Evolutionary conservation across 2,797 vertebrate species (phyloP).

Genomic region (Tenualosa ilisha): DNA sequence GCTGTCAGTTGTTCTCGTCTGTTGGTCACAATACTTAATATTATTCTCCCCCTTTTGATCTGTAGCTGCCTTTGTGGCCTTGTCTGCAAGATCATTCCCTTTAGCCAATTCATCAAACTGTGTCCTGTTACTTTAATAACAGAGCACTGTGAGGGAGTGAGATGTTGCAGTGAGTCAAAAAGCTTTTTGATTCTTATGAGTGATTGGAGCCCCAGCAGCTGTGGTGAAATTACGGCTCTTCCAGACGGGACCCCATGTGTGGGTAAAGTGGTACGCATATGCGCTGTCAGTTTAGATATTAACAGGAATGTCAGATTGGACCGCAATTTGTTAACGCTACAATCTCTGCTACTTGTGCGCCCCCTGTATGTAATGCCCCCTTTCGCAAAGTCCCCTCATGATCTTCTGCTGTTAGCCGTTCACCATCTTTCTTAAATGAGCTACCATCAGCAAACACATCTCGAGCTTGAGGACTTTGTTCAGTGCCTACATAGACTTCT

Average conservation of each 20-base stretch:
- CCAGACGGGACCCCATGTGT: neutral
- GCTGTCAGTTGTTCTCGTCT: neutral
- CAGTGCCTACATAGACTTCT: neutral
- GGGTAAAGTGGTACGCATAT: neutral
- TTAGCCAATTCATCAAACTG: neutral
- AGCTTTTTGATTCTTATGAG: neutral
- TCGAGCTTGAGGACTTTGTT: neutral
- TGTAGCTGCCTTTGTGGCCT: neutral
- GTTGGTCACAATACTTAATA: no score
- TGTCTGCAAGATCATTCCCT: slow-evolving; percentile 1
- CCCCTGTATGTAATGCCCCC: neutral
- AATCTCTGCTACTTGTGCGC: slow-evolving; percentile 1
- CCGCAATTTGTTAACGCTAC: neutral
- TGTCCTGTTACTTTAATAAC: neutral
- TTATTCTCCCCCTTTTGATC: neutral
- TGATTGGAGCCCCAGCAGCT: neutral
- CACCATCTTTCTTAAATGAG: neutral
- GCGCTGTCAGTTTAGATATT: slow-evolving; percentile 25
- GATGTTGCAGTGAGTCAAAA: neutral
- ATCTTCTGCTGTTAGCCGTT: neutral
- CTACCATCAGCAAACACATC: neutral
- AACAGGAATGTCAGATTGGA: slow-evolving; percentile 3
- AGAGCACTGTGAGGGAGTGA: no score
- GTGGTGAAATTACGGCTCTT: neutral
- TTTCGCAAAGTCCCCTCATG: neutral